Evolutionary conservation across 2,797 vertebrate species (phyloP), one percentile per base, ranked within the genome.

Genomic region (Pristis pectinata): DNA sequence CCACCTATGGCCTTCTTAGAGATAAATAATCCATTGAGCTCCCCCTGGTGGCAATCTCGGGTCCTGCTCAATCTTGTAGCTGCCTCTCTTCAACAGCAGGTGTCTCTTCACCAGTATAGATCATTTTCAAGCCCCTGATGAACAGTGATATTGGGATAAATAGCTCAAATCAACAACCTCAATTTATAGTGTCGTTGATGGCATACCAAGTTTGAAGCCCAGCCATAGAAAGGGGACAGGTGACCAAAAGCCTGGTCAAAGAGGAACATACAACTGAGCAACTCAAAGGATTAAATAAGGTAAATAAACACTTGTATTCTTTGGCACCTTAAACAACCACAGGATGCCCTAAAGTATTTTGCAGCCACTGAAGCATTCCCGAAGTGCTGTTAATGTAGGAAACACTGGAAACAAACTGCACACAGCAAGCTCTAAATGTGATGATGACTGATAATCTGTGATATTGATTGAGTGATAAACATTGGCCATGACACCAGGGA

Each of bases 1-100:
- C 98, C 99, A 98, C 98, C 98, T 97, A 96, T 97, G 17, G 92
- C 27, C 56, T 49, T 70, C 72, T 11, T 2, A 82, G 0, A 13
- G 34, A 82, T 96, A 94, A 97, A 96, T 95, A 95, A 96, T 59
- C 94, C 79, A 70, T 49, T 83, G 76, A 85, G 95, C 95, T 95
- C 96, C 96, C 95, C 96, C 95, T 96, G 41, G 67, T 95, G 96
- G 96, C 95, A 94, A 96, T 80, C 94, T 30, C 94, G 77, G 95
- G 95, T 95, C 95, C 10, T 95, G 95, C 8, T 89, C 94, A 79
- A n/a, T 80, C 77, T 93, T 97, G 97, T 96, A 98, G 96, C 95
- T 96, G 95, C 97, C 96, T 96, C 22, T 95, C 97, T 95, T 95
- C 97, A 97, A 98, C 97, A 98, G 97, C 97, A 98, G 98, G 97